phyloP scores from a whole-genome alignment of 2,797 vertebrate genomes.

The Amphiprion clarkii region DNA sequence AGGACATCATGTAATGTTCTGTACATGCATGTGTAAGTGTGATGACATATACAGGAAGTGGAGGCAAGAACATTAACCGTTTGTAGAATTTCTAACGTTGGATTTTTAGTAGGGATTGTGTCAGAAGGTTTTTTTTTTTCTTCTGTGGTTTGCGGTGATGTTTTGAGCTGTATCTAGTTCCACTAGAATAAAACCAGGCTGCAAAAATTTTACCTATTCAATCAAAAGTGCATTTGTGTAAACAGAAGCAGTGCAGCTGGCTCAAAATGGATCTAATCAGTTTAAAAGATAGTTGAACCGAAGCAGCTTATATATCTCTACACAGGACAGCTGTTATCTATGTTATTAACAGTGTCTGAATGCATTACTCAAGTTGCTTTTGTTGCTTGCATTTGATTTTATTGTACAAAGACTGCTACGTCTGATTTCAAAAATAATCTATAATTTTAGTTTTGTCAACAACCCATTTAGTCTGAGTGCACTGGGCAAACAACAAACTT shows the following conservation, averaged over 20 bases:
- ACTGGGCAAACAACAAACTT: not conserved
- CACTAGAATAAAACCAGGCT: not conserved
- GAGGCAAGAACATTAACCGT: not conserved
- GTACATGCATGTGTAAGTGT: not conserved
- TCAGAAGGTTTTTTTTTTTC: not conserved
- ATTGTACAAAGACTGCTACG: not conserved
- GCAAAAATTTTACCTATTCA: not conserved
- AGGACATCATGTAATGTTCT: slow-evolving; percentile 13
- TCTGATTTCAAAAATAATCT: not conserved
- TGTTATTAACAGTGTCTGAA: not conserved
- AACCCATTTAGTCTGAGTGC: not conserved
- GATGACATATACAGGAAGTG: not conserved
- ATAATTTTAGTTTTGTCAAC: not conserved
- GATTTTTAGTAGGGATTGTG: not conserved
- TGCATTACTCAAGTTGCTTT: not conserved
- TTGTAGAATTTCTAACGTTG: not conserved
- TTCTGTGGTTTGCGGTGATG: not conserved
- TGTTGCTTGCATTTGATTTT: not conserved
- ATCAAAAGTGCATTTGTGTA: too few relatives aligned
- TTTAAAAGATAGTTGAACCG: too few relatives aligned
- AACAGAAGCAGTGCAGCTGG: not conserved
- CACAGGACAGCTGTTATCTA: not conserved
- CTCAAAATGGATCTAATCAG: not conserved
- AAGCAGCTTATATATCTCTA: not conserved
- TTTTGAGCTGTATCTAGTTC: not conserved